Conservation (phyloP, 2,888 invertebrate species). For the Dryadula phaetusa region DNA sequence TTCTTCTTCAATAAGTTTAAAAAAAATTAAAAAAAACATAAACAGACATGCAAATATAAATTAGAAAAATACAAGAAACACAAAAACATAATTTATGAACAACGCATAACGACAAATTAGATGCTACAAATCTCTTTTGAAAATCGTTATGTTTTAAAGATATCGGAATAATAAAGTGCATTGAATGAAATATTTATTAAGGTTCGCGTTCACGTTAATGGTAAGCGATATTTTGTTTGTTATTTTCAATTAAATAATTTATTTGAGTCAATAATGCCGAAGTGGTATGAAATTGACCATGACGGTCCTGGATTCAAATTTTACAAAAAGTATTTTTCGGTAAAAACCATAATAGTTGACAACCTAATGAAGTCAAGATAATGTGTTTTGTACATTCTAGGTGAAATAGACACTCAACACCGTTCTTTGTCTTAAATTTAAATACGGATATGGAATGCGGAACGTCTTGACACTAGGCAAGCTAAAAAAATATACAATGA, state of each 20-base stretch:
- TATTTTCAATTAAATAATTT: conserved; percentile 14
- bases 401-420: too few relatives aligned
- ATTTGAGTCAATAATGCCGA: not conserved
- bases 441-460: too few relatives aligned
- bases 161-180: conserved; percentile 8
- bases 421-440: too few relatives aligned
- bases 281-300: not conserved
- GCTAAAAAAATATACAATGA: too few relatives aligned
- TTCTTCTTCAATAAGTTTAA: too few relatives aligned
- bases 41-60: not conserved
- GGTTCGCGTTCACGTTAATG: not conserved
- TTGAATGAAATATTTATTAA: conserved; percentile 7
- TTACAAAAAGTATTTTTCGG: too few relatives aligned
- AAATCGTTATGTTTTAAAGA: not conserved
- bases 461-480: too few relatives aligned
- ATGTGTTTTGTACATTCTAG: too few relatives aligned
- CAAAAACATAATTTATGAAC: not conserved
- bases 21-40: not conserved
- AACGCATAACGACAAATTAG: conserved; percentile 4
- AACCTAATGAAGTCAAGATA: too few relatives aligned
- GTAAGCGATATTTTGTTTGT: conserved; percentile 8
- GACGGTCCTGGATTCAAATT: too few relatives aligned
- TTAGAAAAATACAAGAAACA: not conserved
- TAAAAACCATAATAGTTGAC: too few relatives aligned
- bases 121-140: conserved; percentile 2